Evolutionary conservation across 1,140 invertebrate species (phyloP).

Genomic region (Lucilia sericata): DNA sequence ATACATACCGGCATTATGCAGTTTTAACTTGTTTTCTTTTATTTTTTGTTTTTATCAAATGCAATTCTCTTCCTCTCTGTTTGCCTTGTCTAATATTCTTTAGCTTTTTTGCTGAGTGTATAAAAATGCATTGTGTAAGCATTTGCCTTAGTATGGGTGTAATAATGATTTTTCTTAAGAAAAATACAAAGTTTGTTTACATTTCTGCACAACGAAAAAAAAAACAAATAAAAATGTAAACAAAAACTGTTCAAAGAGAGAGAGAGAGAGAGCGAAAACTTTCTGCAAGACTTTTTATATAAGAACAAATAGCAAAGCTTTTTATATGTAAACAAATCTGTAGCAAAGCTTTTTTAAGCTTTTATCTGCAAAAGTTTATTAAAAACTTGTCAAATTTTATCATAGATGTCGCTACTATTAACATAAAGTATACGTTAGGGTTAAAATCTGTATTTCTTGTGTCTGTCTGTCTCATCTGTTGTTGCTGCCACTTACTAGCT

Average conservation of each 20-base stretch:
- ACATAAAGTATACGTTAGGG: no score
- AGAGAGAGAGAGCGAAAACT: background rate
- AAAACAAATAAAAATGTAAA: background rate
- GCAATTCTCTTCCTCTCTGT: background rate
- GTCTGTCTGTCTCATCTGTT: background rate
- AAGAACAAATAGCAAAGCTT: background rate
- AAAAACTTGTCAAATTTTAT: background rate
- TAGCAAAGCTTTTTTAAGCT: background rate
- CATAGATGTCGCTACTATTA: background rate
- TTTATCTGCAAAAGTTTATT: background rate
- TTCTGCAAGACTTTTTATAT: background rate
- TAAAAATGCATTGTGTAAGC: no score
- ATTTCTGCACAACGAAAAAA: background rate
- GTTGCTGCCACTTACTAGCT: background rate
- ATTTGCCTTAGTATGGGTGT: background rate
- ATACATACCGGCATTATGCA: conserved; percentile 25
- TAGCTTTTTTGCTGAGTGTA: background rate
- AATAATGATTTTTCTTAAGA: background rate
- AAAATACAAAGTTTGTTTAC: conserved; percentile 10
- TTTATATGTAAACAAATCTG: background rate
- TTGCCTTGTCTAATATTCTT: background rate
- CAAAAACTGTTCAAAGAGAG: background rate
- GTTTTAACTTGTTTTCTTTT: background rate
- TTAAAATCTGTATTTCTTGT: background rate
- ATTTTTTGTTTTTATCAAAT: background rate